Percentiles rank a stretch among this genome's conserved stretches.
phyloP scores from a whole-genome alignment of 2,888 invertebrate species.

The Parnassius glacialis region DNA sequence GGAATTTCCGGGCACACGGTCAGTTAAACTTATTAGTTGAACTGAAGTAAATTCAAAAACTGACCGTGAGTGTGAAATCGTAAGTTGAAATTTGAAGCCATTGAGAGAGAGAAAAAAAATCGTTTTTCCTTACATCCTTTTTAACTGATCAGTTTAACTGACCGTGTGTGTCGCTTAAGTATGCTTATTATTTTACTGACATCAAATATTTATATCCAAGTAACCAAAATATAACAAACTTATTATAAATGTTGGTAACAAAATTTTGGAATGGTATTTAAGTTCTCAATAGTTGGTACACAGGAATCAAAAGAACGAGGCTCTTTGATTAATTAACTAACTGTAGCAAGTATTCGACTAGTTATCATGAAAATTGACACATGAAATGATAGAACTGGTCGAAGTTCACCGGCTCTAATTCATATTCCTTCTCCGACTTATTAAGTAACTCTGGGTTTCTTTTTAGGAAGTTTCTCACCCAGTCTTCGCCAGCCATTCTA shows the following conservation, averaged over 20 bases:
- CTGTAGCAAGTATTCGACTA: conserved; percentile 36
- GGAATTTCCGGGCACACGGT: too few species aligned
- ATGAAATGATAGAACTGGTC: conserved; percentile 78
- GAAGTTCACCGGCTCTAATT: conserved; percentile 72
- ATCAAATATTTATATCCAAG: conserved; percentile 4
- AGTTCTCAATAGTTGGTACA: conserved; percentile 19
- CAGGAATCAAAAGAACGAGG: conserved; percentile 14
- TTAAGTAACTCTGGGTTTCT: conserved; percentile 69
- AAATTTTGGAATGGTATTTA: conserved; percentile 11
- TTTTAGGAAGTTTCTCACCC: conserved; percentile 76
- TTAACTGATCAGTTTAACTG: too few species aligned
- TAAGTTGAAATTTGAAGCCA: too few species aligned
- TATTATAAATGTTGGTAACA: conserved; percentile 1
- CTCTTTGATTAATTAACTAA: conserved; percentile 33
- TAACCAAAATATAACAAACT: conserved; percentile 2
- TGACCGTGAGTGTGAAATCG: too few species aligned
- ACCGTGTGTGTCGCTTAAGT: too few species aligned
- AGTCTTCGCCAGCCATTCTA: conserved; percentile 76
- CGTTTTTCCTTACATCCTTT: too few species aligned
- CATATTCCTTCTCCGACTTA: conserved; percentile 60
- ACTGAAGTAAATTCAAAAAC: too few species aligned
- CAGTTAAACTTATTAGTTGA: too few species aligned
- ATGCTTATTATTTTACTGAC: neutral
- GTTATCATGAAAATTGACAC: conserved; percentile 73
- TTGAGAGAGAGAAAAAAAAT: too few species aligned